Base-by-base conservation (phyloP, 2,113 vertebrate species). In the Phaethornis superciliosus region DNA sequence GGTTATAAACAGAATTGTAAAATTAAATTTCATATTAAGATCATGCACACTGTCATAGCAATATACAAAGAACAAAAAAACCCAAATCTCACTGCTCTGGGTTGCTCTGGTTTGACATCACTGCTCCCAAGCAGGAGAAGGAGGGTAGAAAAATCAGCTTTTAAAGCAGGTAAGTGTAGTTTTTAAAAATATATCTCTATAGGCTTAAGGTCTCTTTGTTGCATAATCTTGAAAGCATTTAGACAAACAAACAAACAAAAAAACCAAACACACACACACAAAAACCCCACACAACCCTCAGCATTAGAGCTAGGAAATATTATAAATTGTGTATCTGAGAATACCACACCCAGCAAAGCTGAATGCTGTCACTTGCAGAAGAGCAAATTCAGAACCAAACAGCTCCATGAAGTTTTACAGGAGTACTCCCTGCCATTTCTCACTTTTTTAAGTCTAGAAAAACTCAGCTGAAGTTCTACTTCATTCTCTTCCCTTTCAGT, bases 391-490 rank as follows among this genome's bases (percentile, higher is more conserved):
- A 2, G 24, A n/a, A 78, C 3, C 49, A 14, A 6, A 35, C 4
- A 27, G 20, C 17, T 42, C 30, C 23, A 5, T 8, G 56, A 44
- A 37, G 55, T 1, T 21, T 8, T 17, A 20, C 4, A 26, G 19
- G 67, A n/a, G 15, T 0, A 2, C 20, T 20, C 32, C 62, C 44
- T 15, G 42, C 12, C 8, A 10, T 24, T 6, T 46, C 4, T 4
- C 47, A 40, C 19, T 19, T 5, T 32, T 23, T 15, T 24, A 10
- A 23, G 35, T 0, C 22, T 7, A 28, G 33, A 47, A 68, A 89
- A 93, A 71, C 47, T 68, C 56, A 63, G 71, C 4, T 86, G 8
- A 46, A 77, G 33, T 0, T 27, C 56, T 15, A 3, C 16, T 49
- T 64, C 10, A 2, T 6, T 21, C 32, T 44, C 19, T 24, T n/a